A percentile compares a stretch with the other conserved stretches of the same genome.
Conservation (phyloP, 2,113 vertebrate species). For the Onychostruthus taczanowskii region DNA sequence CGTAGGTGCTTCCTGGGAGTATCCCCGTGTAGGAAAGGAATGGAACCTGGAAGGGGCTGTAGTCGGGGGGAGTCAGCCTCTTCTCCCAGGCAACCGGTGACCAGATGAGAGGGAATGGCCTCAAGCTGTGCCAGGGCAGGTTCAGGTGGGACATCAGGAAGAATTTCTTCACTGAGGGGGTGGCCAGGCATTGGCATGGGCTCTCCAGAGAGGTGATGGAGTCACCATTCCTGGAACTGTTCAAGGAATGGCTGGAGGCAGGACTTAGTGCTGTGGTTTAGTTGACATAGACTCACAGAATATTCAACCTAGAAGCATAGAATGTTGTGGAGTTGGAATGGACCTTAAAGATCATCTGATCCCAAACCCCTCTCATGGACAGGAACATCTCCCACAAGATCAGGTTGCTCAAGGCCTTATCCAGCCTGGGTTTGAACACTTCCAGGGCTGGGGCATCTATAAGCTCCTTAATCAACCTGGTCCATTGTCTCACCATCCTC, state of each 20-base stretch:
- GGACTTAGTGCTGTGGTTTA: neutral
- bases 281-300: neutral
- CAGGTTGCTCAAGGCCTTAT: neutral
- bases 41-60: neutral
- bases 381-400: neutral
- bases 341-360: neutral
- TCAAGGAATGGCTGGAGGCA: neutral
- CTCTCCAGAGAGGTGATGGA: neutral
- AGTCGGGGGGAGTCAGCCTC: accelerated
- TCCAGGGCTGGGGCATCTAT: neutral
- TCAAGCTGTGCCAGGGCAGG: neutral
- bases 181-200: neutral
- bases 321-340: neutral
- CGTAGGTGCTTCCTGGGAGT: accelerated
- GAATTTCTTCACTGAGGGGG: neutral
- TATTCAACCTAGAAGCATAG: neutral
- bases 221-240: neutral
- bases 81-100: neutral
- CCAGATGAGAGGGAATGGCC: neutral
- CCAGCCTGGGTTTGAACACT: neutral
- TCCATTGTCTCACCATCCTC: neutral
- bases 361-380: neutral
- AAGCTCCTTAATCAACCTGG: neutral
- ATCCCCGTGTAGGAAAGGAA: neutral
- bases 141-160: neutral